These are phyloP conservation scores for Latrodectus geometricus DNA, from an alignment of 1,140 invertebrate species.

Conservation along the genomic window DNA sequence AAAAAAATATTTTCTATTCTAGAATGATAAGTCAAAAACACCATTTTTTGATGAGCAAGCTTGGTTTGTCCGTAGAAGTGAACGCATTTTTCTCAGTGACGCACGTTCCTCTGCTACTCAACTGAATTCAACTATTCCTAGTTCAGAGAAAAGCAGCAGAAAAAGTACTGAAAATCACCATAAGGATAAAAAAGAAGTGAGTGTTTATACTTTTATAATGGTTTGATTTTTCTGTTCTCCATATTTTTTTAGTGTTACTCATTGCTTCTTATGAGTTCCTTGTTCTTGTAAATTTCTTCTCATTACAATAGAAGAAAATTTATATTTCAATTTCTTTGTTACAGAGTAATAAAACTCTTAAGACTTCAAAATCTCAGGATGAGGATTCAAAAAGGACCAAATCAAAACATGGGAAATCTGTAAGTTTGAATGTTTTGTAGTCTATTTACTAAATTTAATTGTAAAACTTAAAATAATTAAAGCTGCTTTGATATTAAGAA, in stretches of 20 bases:
- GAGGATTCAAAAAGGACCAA: constrained; percentile 29
- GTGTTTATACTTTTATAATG: not conserved
- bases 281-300: not conserved
- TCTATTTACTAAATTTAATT: too few species aligned
- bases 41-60: constrained; percentile 68
- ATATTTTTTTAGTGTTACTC: not conserved
- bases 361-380: constrained; percentile 12
- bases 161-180: constrained; percentile 24
- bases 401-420: constrained; percentile 26
- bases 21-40: constrained; percentile 74
- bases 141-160: constrained; percentile 46
- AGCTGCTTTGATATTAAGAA: too few species aligned
- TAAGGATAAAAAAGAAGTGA: constrained; percentile 57
- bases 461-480: too few species aligned
- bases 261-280: not conserved
- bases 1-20: constrained; percentile 6
- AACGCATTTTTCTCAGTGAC: constrained; percentile 70
- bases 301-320: not conserved
- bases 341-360: constrained; percentile 17
- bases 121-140: not conserved
- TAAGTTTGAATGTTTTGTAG: constrained; percentile 1
- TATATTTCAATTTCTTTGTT: not conserved
- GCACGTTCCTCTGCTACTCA: constrained; percentile 65
- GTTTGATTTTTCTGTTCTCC: not conserved
- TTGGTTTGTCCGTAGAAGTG: constrained; percentile 69